Percentiles rank a stretch among this genome's conserved stretches.
These are phyloP conservation scores for Desmophyllum pertusum DNA, from an alignment of 92 coral and sea anemone genomes.

Conservation along the genomic window DNA sequence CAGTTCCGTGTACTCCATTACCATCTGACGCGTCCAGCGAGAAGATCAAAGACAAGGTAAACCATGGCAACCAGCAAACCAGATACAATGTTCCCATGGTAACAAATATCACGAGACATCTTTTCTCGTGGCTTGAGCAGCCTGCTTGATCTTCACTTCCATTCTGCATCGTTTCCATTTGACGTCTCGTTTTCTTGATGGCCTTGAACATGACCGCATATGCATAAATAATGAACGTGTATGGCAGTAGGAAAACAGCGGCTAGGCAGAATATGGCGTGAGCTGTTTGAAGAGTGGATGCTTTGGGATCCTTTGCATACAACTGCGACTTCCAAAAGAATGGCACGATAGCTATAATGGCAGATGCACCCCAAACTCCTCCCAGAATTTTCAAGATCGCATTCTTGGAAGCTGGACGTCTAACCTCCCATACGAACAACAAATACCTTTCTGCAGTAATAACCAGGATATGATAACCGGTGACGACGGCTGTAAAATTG, in stretches of 20 bases:
- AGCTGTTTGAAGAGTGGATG: neutral
- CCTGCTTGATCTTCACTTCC: neutral
- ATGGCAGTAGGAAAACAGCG: slow-evolving; percentile 32
- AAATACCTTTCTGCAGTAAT: slow-evolving; percentile 31
- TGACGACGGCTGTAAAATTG: slow-evolving; percentile 10
- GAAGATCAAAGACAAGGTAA: neutral
- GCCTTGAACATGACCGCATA: slow-evolving; percentile 19
- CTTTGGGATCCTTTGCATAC: neutral
- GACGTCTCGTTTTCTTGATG: neutral
- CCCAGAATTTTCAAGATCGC: neutral
- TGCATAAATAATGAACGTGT: slow-evolving; percentile 26
- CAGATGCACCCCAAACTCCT: slow-evolving; percentile 17
- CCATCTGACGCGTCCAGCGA: neutral
- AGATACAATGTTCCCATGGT: slow-evolving; percentile 12
- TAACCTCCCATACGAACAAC: neutral
- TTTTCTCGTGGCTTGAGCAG: neutral
- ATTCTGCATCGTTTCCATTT: neutral
- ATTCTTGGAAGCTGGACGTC: slow-evolving; percentile 4
- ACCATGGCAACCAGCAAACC: slow-evolving; percentile 43
- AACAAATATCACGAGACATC: slow-evolving; percentile 16
- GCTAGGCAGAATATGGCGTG: slow-evolving; percentile 38
- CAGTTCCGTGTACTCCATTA: neutral
- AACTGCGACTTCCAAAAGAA: slow-evolving; percentile 11
- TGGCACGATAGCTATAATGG: slow-evolving; percentile 16
- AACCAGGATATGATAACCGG: slow-evolving; percentile 35